These are phyloP conservation scores for Cecropterus lyciades DNA, from an alignment of 1,140 invertebrate genomes.

Conservation along the genomic window DNA sequence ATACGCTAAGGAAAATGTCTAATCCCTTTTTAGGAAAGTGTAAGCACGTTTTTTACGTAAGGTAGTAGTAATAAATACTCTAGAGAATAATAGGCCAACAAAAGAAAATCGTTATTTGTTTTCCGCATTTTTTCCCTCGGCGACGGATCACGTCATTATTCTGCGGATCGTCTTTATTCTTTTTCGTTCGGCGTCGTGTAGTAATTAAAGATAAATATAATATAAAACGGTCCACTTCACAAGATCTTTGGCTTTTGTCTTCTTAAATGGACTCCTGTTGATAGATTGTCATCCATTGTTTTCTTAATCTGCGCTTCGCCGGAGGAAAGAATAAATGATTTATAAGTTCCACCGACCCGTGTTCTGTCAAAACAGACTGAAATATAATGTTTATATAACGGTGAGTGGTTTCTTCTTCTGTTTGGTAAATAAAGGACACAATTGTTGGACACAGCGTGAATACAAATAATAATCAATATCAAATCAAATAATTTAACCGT, in stretches of 20 bases:
- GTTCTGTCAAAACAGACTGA: slow-evolving; percentile 35
- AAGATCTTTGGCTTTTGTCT: slow-evolving; percentile 70
- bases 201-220: slow-evolving; percentile 84
- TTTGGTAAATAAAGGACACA: not conserved
- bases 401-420: not conserved
- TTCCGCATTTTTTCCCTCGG: slow-evolving; percentile 68
- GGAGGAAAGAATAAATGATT: slow-evolving; percentile 79
- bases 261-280: slow-evolving; percentile 75
- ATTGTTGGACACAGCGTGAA: no score
- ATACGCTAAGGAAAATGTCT: not conserved
- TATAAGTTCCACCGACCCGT: slow-evolving; percentile 58
- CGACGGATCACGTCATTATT: slow-evolving; percentile 77
- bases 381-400: slow-evolving; percentile 28
- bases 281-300: slow-evolving; percentile 81
- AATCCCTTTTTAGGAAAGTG: slow-evolving; percentile 44
- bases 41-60: slow-evolving; percentile 43
- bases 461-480: no score
- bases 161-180: slow-evolving; percentile 56
- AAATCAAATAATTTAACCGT: no score
- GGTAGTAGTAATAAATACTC: slow-evolving; percentile 75
- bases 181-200: slow-evolving; percentile 65
- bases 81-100: slow-evolving; percentile 81
- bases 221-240: slow-evolving; percentile 79
- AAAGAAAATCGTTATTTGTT: slow-evolving; percentile 83
- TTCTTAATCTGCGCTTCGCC: slow-evolving; percentile 71